Base-by-base conservation (phyloP, 2,888 invertebrate species). In the Blastobasis adustella region DNA sequence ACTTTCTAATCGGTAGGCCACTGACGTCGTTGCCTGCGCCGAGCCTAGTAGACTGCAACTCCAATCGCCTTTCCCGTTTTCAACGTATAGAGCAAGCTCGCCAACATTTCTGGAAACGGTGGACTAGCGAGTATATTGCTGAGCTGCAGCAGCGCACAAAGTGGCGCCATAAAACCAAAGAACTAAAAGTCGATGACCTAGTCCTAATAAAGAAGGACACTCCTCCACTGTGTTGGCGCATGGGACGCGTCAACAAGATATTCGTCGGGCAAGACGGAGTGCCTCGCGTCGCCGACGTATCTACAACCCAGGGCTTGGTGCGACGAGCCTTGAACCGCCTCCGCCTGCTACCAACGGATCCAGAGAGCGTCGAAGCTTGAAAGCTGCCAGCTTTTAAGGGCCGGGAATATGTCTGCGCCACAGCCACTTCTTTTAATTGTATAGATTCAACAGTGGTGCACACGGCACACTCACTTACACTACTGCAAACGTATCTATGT, bases 21-120 rank as follows among this genome's bases (percentile, higher is more conserved):
- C 46, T 51, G 36, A 49, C 46, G 4, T 47, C 54, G 9, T 39
- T 54, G 42, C 57, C 51, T 7, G 10, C 47, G 23, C 45, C 44
- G 6, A 37, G 42, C 44, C 47, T 39, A 8, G 5, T 49, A 45
- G 51, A 51, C 10, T 37, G 7, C 8, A 41, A 48, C 37, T 37
- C 5, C 1, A 42, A 46, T 23, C n/a, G 37, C 0, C 40, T 55
- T 5, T 45, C 49, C 10, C 46, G 58, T 6, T 57, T 40, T 9
- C 51, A 56, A 36, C 50, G 49, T 0, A 47, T 60, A 1, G 51
- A 57, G 41, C 54, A 54, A 10, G 41, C 53, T 1, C 47, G 53
- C 0, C 52, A 55, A 10, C 57, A 57, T 45, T 60, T 57, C 47
- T 58, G 58, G 60, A 10, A 44, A 23, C 46, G 58, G 4, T 58